Percentiles rank a stretch among this genome's conserved stretches.
These are phyloP conservation scores for Drosophila ohnishii DNA, from an alignment of 1,140 invertebrate species.

Conservation along the genomic window DNA sequence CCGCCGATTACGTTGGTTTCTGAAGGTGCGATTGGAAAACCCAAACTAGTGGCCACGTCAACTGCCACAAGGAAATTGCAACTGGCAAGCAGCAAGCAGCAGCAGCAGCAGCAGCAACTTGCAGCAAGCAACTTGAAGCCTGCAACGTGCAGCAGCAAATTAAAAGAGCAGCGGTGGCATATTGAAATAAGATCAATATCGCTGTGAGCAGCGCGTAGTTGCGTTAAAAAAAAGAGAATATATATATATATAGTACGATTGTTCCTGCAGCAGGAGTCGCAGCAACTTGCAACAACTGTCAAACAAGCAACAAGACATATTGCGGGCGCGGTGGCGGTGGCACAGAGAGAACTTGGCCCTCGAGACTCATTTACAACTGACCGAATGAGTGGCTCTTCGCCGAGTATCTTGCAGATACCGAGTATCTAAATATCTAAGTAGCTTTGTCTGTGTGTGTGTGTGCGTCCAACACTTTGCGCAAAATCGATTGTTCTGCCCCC, in stretches of 20 bases:
- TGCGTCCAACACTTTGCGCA: conserved; percentile 66
- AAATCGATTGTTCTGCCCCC: conserved; percentile 75
- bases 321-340: conserved; percentile 66
- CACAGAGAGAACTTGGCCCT: conserved; percentile 47
- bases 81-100: conserved; percentile 28
- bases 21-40: conserved; percentile 44
- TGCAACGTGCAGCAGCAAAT: conserved; percentile 62
- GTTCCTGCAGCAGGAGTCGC: conserved; percentile 42
- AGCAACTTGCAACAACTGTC: conserved; percentile 76
- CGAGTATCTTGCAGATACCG: conserved; percentile 1
- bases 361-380: conserved; percentile 77
- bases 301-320: conserved; percentile 83
- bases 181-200: conserved; percentile 82
- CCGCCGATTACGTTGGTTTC: conserved; percentile 17
- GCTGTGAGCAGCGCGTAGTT: conserved; percentile 74
- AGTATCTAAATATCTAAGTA: conserved; percentile 37
- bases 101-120: conserved; percentile 20
- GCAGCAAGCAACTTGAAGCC: not conserved
- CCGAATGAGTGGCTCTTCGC: conserved; percentile 39
- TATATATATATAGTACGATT: conserved; percentile 53
- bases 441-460: conserved; percentile 48
- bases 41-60: conserved; percentile 55
- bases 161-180: conserved; percentile 66
- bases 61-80: conserved; percentile 48
- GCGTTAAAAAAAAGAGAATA: conserved; percentile 60